Evolutionary conservation across 2,888 invertebrate species (phyloP).

Genomic region (Microplitis manilae): DNA sequence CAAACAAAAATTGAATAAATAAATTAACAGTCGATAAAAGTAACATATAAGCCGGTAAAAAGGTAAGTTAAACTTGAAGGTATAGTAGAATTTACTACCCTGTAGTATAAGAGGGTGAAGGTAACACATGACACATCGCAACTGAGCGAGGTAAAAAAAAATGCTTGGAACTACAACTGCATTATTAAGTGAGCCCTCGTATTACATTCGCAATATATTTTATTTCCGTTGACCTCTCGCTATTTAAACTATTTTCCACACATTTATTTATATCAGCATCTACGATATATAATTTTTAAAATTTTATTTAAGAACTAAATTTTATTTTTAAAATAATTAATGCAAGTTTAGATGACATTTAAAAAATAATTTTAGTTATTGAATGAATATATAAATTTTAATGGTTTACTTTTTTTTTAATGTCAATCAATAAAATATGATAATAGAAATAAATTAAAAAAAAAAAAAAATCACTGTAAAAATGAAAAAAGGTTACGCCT

Average conservation of each 20-base stretch:
- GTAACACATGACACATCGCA: slow-evolving; percentile 29
- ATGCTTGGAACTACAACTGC: slow-evolving; percentile 36
- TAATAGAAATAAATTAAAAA: slow-evolving; percentile 3
- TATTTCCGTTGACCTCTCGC: slow-evolving; percentile 27
- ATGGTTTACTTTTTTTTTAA: neutral
- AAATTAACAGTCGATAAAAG: slow-evolving; percentile 36
- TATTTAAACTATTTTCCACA: slow-evolving; percentile 27
- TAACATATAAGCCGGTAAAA: slow-evolving; percentile 44
- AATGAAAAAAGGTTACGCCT: slow-evolving; percentile 58
- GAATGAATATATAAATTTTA: too few relatives aligned
- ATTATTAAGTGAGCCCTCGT: slow-evolving; percentile 47
- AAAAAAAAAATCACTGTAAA: slow-evolving; percentile 30
- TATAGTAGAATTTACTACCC: slow-evolving; percentile 22
- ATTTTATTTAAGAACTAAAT: too few relatives aligned
- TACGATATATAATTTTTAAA: too few relatives aligned
- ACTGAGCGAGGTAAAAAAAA: neutral
- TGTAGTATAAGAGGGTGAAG: slow-evolving; percentile 28
- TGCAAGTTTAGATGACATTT: too few relatives aligned
- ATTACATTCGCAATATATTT: slow-evolving; percentile 19
- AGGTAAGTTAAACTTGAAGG: slow-evolving; percentile 32
- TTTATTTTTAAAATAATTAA: too few relatives aligned
- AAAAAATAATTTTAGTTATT: too few relatives aligned
- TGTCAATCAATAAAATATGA: slow-evolving; percentile 11
- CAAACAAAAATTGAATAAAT: slow-evolving; percentile 13
- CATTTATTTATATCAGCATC: neutral